Conservation (phyloP, 1,140 invertebrate species). For the Drosophila quadrilineata region DNA sequence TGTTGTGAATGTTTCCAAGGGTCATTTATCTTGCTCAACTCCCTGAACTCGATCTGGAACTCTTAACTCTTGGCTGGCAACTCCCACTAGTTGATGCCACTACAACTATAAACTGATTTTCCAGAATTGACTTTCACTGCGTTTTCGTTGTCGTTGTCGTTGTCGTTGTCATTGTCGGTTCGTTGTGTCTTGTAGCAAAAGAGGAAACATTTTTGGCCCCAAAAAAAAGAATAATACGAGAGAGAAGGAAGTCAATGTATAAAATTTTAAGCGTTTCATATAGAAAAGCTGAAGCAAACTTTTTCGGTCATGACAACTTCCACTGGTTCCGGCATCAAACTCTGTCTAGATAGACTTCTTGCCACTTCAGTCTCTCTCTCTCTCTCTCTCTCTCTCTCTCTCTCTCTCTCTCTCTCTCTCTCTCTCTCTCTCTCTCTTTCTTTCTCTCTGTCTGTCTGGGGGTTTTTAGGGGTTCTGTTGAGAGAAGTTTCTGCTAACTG, state of each 20-base stretch:
- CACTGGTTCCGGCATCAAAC: slow-evolving; percentile 64
- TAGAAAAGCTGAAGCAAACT: slow-evolving; percentile 64
- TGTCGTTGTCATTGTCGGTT: slow-evolving; percentile 6
- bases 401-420: slow-evolving; percentile 27
- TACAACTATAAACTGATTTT: slow-evolving; percentile 60
- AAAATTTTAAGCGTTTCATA: slow-evolving; percentile 74
- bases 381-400: slow-evolving; percentile 27
- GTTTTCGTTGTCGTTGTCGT: slow-evolving; percentile 7
- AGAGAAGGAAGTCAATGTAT: slow-evolving; percentile 75
- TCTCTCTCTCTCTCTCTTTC: background rate
- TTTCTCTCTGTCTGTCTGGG: slow-evolving; percentile 1
- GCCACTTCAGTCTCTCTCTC: slow-evolving; percentile 40
- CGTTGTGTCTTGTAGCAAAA: slow-evolving; percentile 32
- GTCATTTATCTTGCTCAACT: slow-evolving; percentile 76
- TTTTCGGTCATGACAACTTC: slow-evolving; percentile 75
- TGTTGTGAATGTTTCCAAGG: slow-evolving; percentile 48
- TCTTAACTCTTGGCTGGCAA: slow-evolving; percentile 56
- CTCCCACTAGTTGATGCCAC: slow-evolving; percentile 50
- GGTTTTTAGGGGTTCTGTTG: slow-evolving; percentile 33
- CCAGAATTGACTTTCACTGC: slow-evolving; percentile 25
- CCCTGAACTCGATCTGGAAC: too few relatives aligned
- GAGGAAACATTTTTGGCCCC: slow-evolving; percentile 55
- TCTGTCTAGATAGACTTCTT: too few relatives aligned
- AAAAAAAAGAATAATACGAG: slow-evolving; percentile 57
- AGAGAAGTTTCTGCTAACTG: slow-evolving; percentile 64